Base-by-base conservation (phyloP, 2,797 vertebrate species). In the Hydrolagus colliei region DNA sequence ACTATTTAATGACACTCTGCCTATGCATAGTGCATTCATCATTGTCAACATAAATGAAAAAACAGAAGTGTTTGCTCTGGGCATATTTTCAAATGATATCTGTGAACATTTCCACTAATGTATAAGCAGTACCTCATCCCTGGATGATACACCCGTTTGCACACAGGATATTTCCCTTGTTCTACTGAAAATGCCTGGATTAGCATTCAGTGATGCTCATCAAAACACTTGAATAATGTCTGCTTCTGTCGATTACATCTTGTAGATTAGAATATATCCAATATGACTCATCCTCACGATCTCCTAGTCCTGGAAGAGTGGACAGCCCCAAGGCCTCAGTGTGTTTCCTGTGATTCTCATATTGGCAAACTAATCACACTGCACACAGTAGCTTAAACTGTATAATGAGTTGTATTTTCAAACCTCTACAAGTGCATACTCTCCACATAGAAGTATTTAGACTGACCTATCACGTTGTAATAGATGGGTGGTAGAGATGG, bases 1-100 rank as follows among this genome's bases (percentile, higher is more conserved):
- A 84, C 68, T 84, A 68, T 84, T 84, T 84, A 84, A 84, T 84
- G 79, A 67, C 71, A 18, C 65, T 84, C 32, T 41, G 79, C 79
- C 62, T 35, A 71, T 65, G 18, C 65, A 41, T 65, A 84, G 79
- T 16, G 79, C 32, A 67, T 84, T 71, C 65, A 84, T 71, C 65
- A 71, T 84, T 68, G 71, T 71, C 79, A 68, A 16, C 65, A 71
- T 84, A 71, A 84, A 84, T 84, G 68, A 52, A 18, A 52, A 67
- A 84, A 71, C 79, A 20, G 79, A 84, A 82, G 71, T 84, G 16
- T 84, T 13, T 71, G 79, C 79, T 13, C 22, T 68, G 32, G 65
- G 79, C 27, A 68, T 27, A 67, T 84, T 71, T 84, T 84, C 65
- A 84, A 41, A 41, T 68, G 63, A 68, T 84, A 52, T 84, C 32